Base-by-base conservation (phyloP, 2,888 invertebrate genomes). In the Eubasilissa splendida region DNA sequence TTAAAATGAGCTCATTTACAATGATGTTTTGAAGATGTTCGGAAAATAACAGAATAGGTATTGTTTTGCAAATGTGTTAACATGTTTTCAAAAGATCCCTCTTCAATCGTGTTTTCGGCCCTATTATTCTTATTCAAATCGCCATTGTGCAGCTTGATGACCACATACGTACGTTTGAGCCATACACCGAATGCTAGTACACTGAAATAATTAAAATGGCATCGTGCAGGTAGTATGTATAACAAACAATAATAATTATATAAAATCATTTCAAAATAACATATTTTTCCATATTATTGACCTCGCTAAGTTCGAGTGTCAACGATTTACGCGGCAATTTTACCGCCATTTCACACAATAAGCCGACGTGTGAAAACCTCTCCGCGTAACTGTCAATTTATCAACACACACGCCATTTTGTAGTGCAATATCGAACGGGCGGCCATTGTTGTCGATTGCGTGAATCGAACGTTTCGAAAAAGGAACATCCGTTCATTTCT, bases 361-460 rank as follows among this genome's bases (percentile, higher is more conserved):
- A 63, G 50, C 68, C 12, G 22, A 77, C 58, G 80, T 80, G 80
- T 80, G 80, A 80, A 77, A 42, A 79, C 52, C 71, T 60, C 76
- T 54, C 31, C 56, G 65, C 9, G 50, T 80, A 80, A 77, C 80
- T 77, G 80, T 80, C 80, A 77, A 56, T 73, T 63, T 50, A 60
- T 76, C 31, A 58, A 66, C 65, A 79, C 60, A 50, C 71, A 71
- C 80, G 63, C 50, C 76, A 54, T 60, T 12, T 70, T 59, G 63
- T 56, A 76, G 76, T 65, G 80, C 63, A 56, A 54, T 58, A 73
- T 68, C 80, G 77, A 76, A 76, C 80, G 33, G 58, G 80, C 71
- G 9, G 59, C 76, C 71, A 76, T 80, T 80, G 80, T 80, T 63
- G 54, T 9, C 65, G 76, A 59, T 79, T 82, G 82, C 82, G 82